Conservation (phyloP, 2,888 invertebrate species). For the Ochlodes sylvanus region DNA sequence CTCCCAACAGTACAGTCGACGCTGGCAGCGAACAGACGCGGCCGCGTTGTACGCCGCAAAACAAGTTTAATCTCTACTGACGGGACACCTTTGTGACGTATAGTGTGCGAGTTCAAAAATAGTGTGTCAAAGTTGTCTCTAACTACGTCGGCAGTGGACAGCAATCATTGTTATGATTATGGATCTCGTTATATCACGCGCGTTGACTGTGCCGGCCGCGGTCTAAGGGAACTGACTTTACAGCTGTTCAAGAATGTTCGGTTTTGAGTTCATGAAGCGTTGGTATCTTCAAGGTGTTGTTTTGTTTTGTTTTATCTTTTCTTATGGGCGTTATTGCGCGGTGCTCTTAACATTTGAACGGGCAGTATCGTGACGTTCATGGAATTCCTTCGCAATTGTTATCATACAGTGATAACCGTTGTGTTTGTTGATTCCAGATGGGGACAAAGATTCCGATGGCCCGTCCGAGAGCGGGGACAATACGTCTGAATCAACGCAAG, state of each 20-base stretch:
- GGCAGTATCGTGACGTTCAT: slow-evolving; percentile 20
- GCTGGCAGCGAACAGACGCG: slow-evolving; percentile 61
- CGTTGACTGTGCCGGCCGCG: slow-evolving; percentile 67
- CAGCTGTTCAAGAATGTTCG: slow-evolving; percentile 71
- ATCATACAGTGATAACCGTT: slow-evolving; percentile 51
- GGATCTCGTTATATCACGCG: slow-evolving; percentile 63
- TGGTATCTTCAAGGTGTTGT: slow-evolving; percentile 78
- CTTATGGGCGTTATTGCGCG: slow-evolving; percentile 9
- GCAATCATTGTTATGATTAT: slow-evolving; percentile 52
- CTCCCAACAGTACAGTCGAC: slow-evolving; percentile 59
- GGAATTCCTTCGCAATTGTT: slow-evolving; percentile 42
- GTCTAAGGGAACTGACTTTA: slow-evolving; percentile 62
- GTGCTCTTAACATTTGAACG: slow-evolving; percentile 17
- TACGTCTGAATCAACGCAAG: slow-evolving; percentile 79
- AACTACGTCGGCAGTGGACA: slow-evolving; percentile 37
- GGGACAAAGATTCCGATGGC: slow-evolving; percentile 82
- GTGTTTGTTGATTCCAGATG: slow-evolving; percentile 68
- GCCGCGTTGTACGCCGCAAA: slow-evolving; percentile 53
- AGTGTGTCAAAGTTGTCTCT: slow-evolving; percentile 40
- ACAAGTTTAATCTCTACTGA: slow-evolving; percentile 28
- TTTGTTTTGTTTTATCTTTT: slow-evolving; percentile 31
- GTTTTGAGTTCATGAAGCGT: slow-evolving; percentile 78
- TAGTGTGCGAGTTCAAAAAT: slow-evolving; percentile 26
- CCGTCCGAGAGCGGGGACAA: slow-evolving; percentile 83
- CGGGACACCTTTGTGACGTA: slow-evolving; percentile 19